These are phyloP conservation scores for Leptinotarsa haldemani DNA, from an alignment of 2,888 invertebrate species.

Conservation along the genomic window DNA sequence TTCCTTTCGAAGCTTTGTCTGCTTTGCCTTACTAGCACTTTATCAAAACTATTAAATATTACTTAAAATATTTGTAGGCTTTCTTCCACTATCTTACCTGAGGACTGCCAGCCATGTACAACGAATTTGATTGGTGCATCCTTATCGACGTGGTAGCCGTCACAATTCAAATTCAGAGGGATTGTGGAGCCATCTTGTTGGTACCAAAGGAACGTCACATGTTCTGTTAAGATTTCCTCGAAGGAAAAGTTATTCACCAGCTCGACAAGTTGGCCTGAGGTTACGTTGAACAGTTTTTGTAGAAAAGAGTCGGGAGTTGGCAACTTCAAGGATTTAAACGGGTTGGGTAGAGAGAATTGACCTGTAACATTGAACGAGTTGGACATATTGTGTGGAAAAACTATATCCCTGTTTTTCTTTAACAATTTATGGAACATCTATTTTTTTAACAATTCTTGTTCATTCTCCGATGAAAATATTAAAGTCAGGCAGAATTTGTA, in stretches of 20 bases:
- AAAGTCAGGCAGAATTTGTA: too few species aligned
- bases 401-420: too few species aligned
- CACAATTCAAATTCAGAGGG: slow-evolving; percentile 20
- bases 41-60: too few species aligned
- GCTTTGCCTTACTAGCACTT: too few species aligned
- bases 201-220: slow-evolving; percentile 40
- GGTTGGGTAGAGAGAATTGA: neutral
- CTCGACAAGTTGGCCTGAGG: slow-evolving; percentile 38
- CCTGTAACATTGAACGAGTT: neutral
- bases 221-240: slow-evolving; percentile 34
- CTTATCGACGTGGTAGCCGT: slow-evolving; percentile 31
- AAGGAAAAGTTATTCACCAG: slow-evolving; percentile 42
- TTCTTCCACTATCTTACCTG: slow-evolving; percentile 30
- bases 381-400: too few species aligned
- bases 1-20: too few species aligned
- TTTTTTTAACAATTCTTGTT: too few species aligned
- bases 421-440: too few species aligned
- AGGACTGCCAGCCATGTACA: slow-evolving; percentile 50
- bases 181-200: slow-evolving; percentile 29
- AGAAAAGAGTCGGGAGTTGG: slow-evolving; percentile 38
- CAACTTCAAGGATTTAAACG: slow-evolving; percentile 14
- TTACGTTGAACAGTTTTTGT: slow-evolving; percentile 40
- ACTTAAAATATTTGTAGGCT: too few species aligned
- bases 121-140: slow-evolving; percentile 47
- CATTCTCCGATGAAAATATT: too few species aligned